Conservation (phyloP, 2,888 invertebrate genomes). For the Melieria picta region DNA sequence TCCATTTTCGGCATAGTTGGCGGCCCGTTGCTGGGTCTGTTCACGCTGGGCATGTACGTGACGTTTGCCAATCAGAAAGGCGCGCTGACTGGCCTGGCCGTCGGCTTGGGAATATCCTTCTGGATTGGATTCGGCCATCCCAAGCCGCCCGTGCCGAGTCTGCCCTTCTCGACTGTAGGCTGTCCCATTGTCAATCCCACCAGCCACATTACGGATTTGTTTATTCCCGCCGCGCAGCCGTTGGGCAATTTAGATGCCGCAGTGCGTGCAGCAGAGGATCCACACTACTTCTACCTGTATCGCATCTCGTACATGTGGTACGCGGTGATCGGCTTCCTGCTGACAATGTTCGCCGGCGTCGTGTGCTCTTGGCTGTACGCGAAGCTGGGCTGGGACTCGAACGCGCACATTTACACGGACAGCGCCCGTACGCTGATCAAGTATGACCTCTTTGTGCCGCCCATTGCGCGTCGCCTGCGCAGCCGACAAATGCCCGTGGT, state of each 20-base stretch:
- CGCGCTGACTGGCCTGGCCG: constrained; percentile 72
- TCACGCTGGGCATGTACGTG: constrained; percentile 86
- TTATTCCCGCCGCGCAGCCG: constrained; percentile 22
- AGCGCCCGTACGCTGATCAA: constrained; percentile 64
- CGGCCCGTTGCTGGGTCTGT: constrained; percentile 86
- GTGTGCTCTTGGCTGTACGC: constrained; percentile 66
- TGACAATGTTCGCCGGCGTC: constrained; percentile 69
- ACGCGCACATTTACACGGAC: constrained; percentile 56
- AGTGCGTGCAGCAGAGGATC: constrained; percentile 25
- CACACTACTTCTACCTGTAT: constrained; percentile 59
- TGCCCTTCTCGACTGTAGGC: constrained; percentile 71
- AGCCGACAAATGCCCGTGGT: constrained; percentile 57
- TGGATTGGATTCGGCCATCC: constrained; percentile 89
- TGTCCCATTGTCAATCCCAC: constrained; percentile 63
- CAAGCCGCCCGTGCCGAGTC: constrained; percentile 70
- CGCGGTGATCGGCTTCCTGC: constrained; percentile 69
- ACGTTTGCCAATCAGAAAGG: constrained; percentile 79
- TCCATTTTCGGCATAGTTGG: constrained; percentile 90
- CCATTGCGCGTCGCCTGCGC: constrained; percentile 67
- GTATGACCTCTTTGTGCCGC: constrained; percentile 71
- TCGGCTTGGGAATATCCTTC: constrained; percentile 75
- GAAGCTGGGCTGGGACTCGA: constrained; percentile 59
- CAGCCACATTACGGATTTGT: constrained; percentile 44
- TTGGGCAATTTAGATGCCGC: constrained; percentile 14
- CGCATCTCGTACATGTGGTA: constrained; percentile 79